Conservation (phyloP, 2,797 vertebrate species). For the Macroramphosus scolopax region DNA sequence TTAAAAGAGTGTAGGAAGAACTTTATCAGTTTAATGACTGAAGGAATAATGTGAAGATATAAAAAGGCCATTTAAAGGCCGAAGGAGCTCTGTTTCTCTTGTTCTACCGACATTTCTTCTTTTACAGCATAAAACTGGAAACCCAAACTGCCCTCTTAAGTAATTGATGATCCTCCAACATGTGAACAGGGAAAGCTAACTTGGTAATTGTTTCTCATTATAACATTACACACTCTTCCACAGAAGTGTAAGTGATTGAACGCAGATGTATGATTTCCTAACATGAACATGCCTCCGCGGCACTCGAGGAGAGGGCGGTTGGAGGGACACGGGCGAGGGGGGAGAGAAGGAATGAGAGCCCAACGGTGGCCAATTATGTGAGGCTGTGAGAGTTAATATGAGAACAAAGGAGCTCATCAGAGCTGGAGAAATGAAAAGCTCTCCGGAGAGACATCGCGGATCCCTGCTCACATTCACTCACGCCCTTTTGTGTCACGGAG, state of each 20-base stretch:
- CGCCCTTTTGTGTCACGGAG: constrained; percentile 37
- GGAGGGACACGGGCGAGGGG: constrained; percentile 12
- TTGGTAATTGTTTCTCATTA: constrained; percentile 51
- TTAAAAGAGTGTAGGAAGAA: no score
- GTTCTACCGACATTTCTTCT: constrained; percentile 6
- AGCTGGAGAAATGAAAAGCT: constrained; percentile 57
- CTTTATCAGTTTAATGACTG: no score
- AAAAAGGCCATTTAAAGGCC: constrained; percentile 28
- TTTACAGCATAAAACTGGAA: constrained; percentile 14
- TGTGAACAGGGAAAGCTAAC: constrained; percentile 7
- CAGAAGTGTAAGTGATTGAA: constrained; percentile 50
- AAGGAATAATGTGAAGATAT: constrained; percentile 10
- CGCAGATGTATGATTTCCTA: constrained; percentile 66
- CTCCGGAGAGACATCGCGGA: constrained; percentile 57
- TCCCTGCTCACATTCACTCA: constrained; percentile 34
- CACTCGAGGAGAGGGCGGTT: constrained; percentile 47
- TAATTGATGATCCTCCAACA: neutral
- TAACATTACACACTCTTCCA: constrained; percentile 60
- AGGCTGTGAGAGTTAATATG: constrained; percentile 60
- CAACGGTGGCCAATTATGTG: constrained; percentile 70
- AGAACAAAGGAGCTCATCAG: constrained; percentile 71
- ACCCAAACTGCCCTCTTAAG: neutral
- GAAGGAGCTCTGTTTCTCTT: constrained; percentile 1
- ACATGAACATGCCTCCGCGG: no score
- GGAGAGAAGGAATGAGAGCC: constrained; percentile 48